phyloP scores from a whole-genome alignment of 2,888 invertebrate species.

The Girardia tigrina region DNA sequence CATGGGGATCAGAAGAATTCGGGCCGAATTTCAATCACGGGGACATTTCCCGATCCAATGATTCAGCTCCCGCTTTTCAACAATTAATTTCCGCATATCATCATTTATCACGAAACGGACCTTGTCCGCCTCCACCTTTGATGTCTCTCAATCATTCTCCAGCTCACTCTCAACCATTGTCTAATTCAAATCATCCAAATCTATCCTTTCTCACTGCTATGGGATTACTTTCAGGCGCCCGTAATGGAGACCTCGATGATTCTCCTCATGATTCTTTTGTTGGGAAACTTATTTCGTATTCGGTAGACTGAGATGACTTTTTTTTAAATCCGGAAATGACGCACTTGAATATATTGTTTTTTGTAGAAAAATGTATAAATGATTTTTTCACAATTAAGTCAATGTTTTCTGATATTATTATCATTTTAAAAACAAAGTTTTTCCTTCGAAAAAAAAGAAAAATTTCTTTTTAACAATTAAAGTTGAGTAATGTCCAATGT shows the following conservation, averaged over 20 bases:
- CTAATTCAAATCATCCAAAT: background rate
- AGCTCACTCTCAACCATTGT: background rate
- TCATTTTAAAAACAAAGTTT: too few relatives aligned
- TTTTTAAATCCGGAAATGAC: too few relatives aligned
- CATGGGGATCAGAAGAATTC: background rate
- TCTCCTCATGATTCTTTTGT: background rate
- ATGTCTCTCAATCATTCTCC: background rate
- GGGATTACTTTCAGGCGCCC: background rate
- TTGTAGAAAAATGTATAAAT: background rate
- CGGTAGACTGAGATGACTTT: background rate
- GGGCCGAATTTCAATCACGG: background rate
- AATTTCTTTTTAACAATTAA: too few relatives aligned
- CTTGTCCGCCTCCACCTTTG: background rate
- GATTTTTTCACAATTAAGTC: background rate
- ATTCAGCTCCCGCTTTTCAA: constrained; percentile 3
- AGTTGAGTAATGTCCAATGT: too few relatives aligned
- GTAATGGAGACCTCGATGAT: background rate
- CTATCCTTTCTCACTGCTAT: background rate
- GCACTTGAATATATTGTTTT: background rate
- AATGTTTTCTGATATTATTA: background rate
- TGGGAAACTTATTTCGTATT: background rate
- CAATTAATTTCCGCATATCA: constrained; percentile 9
- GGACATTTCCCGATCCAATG: background rate
- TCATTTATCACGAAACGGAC: background rate
- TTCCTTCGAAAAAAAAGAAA: too few relatives aligned